Base-by-base conservation (phyloP, 2,888 invertebrate genomes). In the Eupelmus urozonus region DNA sequence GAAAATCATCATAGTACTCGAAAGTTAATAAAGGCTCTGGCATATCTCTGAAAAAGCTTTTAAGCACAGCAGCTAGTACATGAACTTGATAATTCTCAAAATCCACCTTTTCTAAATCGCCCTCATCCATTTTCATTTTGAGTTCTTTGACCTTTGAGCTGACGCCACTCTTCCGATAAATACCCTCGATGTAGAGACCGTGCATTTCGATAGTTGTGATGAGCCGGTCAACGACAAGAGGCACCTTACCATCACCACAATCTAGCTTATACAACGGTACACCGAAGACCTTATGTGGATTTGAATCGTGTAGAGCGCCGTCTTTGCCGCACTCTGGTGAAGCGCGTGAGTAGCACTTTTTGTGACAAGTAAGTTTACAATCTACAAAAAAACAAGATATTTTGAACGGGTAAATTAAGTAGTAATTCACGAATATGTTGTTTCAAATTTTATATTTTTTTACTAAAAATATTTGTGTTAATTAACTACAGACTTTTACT, bases 1-100 rank as follows among this genome's bases (percentile, higher is more conserved):
- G 93, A 90, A 98, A 97, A 90, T 98, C 97, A 90, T 98, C 97
- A 90, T 98, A 98, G 81, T 96, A 94, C 88, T 97, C 97, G 91
- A 95, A 97, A 69, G 97, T 97, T 82, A 98, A 92, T 83, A 98
- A 91, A 23, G 98, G 98, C 89, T 98, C 97, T 18, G 97, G 96
- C 93, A 98, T 94, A 88, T 98, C 98, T 51, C 97, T 92, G 89
- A 98, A 94, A 91, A 97, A 97, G 82, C 93, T 91, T 90, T 98
- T 98, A 78, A 98, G 91, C 42, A 96, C 96, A 49, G 97, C 96
- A 0, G 97, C 96, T 76, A 97, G 91, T 51, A 97, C 97, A 91
- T 98, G 97, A 71, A 98, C 95, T 72, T 95, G 95, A 90, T 96
- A 96, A 83, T 94, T 92, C 81, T 96, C 95, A 86, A 95, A 94